A percentile compares a stretch with the other conserved stretches of the same genome.
Conservation (phyloP, 2,797 vertebrate species). For the Trachops cirrhosus region DNA sequence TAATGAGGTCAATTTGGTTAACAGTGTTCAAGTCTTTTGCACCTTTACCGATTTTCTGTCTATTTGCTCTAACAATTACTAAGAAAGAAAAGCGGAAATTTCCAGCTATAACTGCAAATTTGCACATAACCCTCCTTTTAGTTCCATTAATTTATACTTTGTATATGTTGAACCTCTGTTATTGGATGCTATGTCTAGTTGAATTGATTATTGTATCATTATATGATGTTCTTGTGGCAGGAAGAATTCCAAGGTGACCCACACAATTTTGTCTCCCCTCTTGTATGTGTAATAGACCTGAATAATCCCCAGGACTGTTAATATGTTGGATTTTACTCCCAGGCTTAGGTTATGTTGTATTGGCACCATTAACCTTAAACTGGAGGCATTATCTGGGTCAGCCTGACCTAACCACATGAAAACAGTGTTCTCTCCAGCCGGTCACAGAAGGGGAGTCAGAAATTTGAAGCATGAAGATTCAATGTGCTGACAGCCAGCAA, state of each 20-base stretch:
- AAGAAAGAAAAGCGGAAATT: background rate
- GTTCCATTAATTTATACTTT: background rate
- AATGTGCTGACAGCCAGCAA: background rate
- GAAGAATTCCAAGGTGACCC: background rate
- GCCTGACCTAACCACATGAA: background rate
- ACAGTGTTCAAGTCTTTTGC: background rate
- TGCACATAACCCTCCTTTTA: background rate
- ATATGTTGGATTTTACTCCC: background rate
- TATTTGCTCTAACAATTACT: background rate
- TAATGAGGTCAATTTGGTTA: background rate
- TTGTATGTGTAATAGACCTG: background rate
- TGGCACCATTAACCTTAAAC: background rate
- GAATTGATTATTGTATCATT: background rate
- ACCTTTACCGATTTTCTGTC: constrained; percentile 1
- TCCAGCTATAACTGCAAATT: background rate
- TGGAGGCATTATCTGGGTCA: background rate
- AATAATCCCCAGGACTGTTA: background rate
- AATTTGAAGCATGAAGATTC: constrained; percentile 26
- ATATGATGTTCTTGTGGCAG: background rate
- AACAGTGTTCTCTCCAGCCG: background rate
- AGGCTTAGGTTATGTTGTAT: background rate
- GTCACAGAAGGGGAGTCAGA: background rate
- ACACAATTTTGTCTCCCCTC: background rate
- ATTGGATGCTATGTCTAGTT: background rate
- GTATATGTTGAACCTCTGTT: background rate